A percentile compares a stretch with the other conserved stretches of the same genome.
These are phyloP conservation scores for Archivesica marissinica DNA, from an alignment of 1,140 invertebrate species.

Conservation along the genomic window DNA sequence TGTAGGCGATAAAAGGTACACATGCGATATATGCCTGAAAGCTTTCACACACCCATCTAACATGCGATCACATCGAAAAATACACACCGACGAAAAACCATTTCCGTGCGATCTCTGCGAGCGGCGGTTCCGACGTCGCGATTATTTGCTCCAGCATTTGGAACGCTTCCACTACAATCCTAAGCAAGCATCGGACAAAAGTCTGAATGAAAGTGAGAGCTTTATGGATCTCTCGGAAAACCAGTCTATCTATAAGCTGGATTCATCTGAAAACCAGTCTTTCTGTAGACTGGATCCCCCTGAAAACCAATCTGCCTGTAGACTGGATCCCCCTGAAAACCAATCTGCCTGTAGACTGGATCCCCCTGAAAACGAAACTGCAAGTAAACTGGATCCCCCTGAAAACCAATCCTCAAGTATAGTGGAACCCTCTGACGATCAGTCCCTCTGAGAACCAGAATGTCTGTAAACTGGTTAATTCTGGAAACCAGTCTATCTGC, in stretches of 20 bases:
- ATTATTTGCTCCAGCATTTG: slow-evolving; percentile 57
- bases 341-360: background rate
- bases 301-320: background rate
- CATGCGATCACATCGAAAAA: slow-evolving; percentile 62
- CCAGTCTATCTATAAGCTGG: background rate
- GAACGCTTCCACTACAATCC: slow-evolving; percentile 58
- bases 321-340: background rate
- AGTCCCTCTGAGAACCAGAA: too few relatives aligned
- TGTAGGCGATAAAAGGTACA: slow-evolving; percentile 57
- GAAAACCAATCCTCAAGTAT: background rate
- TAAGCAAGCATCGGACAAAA: slow-evolving; percentile 8
- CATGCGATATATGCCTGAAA: slow-evolving; percentile 62
- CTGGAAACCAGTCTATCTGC: too few relatives aligned
- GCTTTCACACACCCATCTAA: slow-evolving; percentile 63
- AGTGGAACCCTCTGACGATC: too few relatives aligned
- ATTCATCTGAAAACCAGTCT: background rate
- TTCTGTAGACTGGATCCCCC: background rate
- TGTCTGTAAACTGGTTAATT: too few relatives aligned
- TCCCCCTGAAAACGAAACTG: background rate
- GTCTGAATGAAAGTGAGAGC: background rate
- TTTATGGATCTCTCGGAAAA: background rate
- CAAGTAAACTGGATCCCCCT: background rate
- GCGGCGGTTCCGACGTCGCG: slow-evolving; percentile 53
- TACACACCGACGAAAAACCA: slow-evolving; percentile 65
- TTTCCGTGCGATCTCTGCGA: slow-evolving; percentile 62